Evolutionary conservation across 2,888 invertebrate species (phyloP).

Genomic region (Hyles lineata): DNA sequence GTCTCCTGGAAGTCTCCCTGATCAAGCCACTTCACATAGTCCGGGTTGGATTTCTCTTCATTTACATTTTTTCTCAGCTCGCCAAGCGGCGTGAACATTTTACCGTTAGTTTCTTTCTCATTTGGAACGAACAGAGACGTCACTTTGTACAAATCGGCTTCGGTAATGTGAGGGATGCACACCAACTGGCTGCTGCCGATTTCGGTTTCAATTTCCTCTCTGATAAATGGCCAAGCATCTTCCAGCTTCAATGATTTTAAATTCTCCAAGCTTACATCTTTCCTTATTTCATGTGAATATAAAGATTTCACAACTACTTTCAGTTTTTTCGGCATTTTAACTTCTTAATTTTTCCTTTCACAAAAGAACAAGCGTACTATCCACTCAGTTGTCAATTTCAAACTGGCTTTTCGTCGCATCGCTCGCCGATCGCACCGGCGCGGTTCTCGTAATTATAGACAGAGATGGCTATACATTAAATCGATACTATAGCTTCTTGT

Average conservation of each 20-base stretch:
- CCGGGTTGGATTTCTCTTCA: conserved; percentile 69
- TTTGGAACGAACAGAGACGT: conserved; percentile 80
- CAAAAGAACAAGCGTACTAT: conserved; percentile 39
- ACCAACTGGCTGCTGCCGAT: conserved; percentile 80
- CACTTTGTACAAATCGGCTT: conserved; percentile 78
- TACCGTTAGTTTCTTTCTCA: conserved; percentile 76
- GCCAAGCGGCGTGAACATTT: conserved; percentile 79
- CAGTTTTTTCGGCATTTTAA: conserved; percentile 80
- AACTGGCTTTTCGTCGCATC: conserved; percentile 47
- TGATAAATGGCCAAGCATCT: conserved; percentile 82
- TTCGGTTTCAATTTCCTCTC: conserved; percentile 82
- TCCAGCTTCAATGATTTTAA: conserved; percentile 79
- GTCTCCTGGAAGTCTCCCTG: conserved; percentile 67
- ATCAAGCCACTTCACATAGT: conserved; percentile 72
- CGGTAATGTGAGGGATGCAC: conserved; percentile 82
- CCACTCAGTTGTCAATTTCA: conserved; percentile 46
- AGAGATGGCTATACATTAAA: conserved; percentile 37
- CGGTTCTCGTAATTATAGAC: conserved; percentile 35
- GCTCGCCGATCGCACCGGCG: conserved; percentile 25
- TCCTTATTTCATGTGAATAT: conserved; percentile 81
- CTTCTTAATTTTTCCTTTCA: conserved; percentile 37
- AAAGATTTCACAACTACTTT: conserved; percentile 80
- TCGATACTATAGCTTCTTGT: conserved; percentile 41
- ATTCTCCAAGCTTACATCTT: conserved; percentile 77
- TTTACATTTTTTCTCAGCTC: conserved; percentile 73